These are phyloP conservation scores for Phortica magna DNA, from an alignment of 2,888 invertebrate species.

Conservation along the genomic window DNA sequence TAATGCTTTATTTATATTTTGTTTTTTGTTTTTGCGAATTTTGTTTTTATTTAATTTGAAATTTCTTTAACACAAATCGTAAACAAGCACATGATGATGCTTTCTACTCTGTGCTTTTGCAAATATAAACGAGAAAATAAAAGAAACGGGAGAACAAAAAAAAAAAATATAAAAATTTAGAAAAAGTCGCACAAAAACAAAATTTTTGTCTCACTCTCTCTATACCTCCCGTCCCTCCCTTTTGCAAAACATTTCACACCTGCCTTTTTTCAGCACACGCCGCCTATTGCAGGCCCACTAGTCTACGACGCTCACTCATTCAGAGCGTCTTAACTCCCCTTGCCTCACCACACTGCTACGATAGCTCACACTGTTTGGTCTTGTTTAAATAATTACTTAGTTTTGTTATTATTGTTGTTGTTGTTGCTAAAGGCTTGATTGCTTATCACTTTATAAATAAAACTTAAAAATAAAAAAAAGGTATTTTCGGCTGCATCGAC, in stretches of 20 bases:
- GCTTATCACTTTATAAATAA: constrained; percentile 7
- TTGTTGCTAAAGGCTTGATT: not conserved
- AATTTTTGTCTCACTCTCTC: too few relatives aligned
- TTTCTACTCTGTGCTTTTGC: not conserved
- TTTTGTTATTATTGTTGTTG: not conserved
- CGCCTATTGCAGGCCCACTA: too few relatives aligned
- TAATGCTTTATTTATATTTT: not conserved
- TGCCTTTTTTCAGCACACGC: too few relatives aligned
- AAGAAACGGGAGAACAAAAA: not conserved
- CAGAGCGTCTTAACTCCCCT: not conserved
- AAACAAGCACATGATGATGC: constrained; percentile 10
- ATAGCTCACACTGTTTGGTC: not conserved
- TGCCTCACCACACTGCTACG: not conserved
- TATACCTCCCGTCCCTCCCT: too few relatives aligned
- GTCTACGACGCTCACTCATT: too few relatives aligned
- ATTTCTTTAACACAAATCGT: not conserved
- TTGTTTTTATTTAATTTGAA: not conserved
- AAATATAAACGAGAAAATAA: not conserved
- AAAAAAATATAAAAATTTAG: too few relatives aligned
- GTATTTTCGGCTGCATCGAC: too few relatives aligned
- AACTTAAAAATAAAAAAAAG: not conserved
- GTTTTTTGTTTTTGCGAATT: not conserved
- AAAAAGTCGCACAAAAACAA: too few relatives aligned
- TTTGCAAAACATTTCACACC: too few relatives aligned
- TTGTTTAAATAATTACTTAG: not conserved